A percentile compares a stretch with the other conserved stretches of the same genome.
Evolutionary conservation across 2,888 invertebrate genomes (phyloP).

Genomic region (Nebria salina): DNA sequence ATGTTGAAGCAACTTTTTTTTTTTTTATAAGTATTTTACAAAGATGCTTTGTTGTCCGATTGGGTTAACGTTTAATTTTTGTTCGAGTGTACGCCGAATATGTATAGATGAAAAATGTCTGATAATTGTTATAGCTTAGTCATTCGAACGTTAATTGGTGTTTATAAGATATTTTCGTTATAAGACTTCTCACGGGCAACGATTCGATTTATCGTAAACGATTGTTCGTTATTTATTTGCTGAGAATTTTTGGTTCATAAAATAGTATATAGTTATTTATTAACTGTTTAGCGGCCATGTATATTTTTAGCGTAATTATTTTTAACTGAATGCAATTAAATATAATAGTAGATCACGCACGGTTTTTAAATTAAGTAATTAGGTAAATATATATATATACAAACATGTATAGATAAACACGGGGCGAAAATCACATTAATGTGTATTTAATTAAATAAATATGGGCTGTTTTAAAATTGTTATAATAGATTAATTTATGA

Average conservation of each 20-base stretch:
- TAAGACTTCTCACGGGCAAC: not conserved
- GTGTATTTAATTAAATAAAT: not conserved
- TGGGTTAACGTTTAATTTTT: slow-evolving; percentile 28
- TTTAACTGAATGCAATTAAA: too few species aligned
- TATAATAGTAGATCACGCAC: too few species aligned
- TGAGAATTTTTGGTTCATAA: too few species aligned
- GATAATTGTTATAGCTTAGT: slow-evolving; percentile 35
- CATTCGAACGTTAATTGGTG: slow-evolving; percentile 43
- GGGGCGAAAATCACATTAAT: not conserved
- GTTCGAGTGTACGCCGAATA: slow-evolving; percentile 37
- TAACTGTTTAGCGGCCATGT: too few species aligned
- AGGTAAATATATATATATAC: too few species aligned
- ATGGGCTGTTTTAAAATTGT: not conserved
- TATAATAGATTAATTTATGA: not conserved
- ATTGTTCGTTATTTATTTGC: not conserved
- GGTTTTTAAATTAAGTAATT: too few species aligned
- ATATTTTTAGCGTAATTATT: too few species aligned
- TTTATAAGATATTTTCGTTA: slow-evolving; percentile 30
- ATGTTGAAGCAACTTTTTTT: slow-evolving; percentile 13
- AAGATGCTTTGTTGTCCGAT: slow-evolving; percentile 31
- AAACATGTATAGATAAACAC: too few species aligned
- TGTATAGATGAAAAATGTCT: slow-evolving; percentile 38
- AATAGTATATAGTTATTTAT: too few species aligned
- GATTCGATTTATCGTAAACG: not conserved
- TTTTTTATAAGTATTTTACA: slow-evolving; percentile 7